phyloP scores from a whole-genome alignment of 2,888 invertebrate genomes.

The Cistogaster globosa region DNA sequence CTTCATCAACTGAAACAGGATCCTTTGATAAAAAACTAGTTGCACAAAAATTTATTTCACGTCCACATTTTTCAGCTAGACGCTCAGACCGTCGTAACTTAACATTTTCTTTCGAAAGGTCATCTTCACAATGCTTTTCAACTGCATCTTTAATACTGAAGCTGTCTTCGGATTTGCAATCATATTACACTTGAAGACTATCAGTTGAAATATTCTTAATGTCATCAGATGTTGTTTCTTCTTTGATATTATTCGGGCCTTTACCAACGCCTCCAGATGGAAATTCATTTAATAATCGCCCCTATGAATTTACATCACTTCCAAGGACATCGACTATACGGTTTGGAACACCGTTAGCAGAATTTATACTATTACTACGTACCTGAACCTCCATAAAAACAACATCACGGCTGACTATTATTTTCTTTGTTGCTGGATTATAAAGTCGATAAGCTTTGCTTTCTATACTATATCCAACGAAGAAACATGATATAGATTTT shows the following conservation, averaged over 20 bases:
- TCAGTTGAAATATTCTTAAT: no score
- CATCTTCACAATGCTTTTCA: not conserved
- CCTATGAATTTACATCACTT: conserved; percentile 45
- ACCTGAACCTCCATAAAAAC: conserved; percentile 64
- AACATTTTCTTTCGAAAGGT: not conserved
- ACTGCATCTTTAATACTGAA: conserved; percentile 15
- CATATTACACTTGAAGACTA: not conserved
- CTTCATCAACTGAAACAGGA: conserved; percentile 39
- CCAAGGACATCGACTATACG: conserved; percentile 3
- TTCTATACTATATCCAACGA: conserved; percentile 64
- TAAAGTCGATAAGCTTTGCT: conserved; percentile 64
- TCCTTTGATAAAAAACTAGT: conserved; percentile 35
- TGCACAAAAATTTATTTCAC: conserved; percentile 34
- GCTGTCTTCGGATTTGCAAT: conserved; percentile 10
- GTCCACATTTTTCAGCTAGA: conserved; percentile 10
- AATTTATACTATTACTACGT: conserved; percentile 16
- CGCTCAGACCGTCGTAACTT: conserved; percentile 37
- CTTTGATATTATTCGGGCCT: not conserved
- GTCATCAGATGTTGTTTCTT: no score
- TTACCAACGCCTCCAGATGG: not conserved
- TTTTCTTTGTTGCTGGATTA: conserved; percentile 40
- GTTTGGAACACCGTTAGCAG: conserved; percentile 18
- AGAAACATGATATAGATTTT: conserved; percentile 68
- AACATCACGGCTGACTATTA: conserved; percentile 63
- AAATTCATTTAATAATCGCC: conserved; percentile 18